Evolutionary conservation across 2,113 vertebrate species (phyloP).

Genomic region (Alligator mississippiensis): DNA sequence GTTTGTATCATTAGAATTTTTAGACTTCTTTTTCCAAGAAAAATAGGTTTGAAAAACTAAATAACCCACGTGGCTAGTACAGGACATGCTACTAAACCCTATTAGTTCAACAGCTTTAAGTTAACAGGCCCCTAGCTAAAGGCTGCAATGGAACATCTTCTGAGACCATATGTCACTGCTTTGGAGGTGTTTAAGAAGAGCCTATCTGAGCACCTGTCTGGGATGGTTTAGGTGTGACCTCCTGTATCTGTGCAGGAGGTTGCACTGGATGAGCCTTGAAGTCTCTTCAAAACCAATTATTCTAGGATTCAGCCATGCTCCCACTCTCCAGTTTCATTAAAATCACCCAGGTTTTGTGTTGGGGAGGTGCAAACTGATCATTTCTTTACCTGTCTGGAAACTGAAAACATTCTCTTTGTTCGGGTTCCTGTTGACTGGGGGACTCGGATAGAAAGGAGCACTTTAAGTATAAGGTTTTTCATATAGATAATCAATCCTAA

Average conservation of each 20-base stretch:
- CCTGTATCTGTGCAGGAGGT: too few relatives aligned
- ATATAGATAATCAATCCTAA: not conserved
- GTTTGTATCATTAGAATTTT: not conserved
- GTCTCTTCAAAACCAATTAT: too few relatives aligned
- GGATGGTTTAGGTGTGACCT: too few relatives aligned
- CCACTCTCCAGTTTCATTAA: not conserved
- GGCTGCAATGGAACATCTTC: not conserved
- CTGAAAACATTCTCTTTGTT: not conserved
- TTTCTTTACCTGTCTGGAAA: not conserved
- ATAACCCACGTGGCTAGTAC: not conserved
- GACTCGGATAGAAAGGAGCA: not conserved
- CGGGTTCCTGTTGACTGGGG: too few relatives aligned
- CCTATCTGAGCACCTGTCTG: too few relatives aligned
- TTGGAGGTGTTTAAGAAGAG: too few relatives aligned
- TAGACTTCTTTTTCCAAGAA: too few relatives aligned
- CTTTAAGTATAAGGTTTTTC: not conserved
- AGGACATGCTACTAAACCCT: not conserved
- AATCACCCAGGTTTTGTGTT: too few relatives aligned
- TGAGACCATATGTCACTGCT: not conserved
- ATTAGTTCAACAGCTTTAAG: not conserved
- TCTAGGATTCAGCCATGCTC: too few relatives aligned
- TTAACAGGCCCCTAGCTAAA: not conserved
- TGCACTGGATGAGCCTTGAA: too few relatives aligned
- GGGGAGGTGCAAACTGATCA: not conserved
- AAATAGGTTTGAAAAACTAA: not conserved